phyloP scores from a whole-genome alignment of 2,113 vertebrate species.

The Zapornia atra region DNA sequence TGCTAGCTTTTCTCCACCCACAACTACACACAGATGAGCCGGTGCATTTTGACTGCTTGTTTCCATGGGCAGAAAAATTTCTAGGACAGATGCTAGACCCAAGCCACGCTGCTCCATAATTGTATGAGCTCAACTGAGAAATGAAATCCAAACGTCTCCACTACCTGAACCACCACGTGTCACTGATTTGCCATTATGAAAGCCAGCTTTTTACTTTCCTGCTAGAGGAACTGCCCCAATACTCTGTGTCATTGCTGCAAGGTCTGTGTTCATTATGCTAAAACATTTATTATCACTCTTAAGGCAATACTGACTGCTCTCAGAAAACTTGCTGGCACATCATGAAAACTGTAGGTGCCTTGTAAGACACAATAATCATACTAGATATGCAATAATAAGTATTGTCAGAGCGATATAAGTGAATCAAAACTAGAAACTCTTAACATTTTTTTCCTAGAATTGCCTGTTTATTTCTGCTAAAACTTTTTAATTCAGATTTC shows the following conservation, averaged over 20 bases:
- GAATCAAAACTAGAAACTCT: neutral
- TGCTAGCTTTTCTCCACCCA: neutral
- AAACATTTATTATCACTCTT: neutral
- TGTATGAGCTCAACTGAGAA: neutral
- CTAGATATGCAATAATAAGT: neutral
- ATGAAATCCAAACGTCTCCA: neutral
- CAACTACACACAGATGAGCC: neutral
- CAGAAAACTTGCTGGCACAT: neutral
- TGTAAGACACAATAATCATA: neutral
- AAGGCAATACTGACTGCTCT: neutral
- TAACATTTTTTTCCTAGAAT: neutral
- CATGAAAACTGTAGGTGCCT: neutral
- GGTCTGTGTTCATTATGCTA: fast-evolving
- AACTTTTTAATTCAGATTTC: neutral
- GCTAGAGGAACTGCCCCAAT: neutral
- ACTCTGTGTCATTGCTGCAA: neutral
- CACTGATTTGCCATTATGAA: neutral
- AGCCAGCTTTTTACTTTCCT: neutral
- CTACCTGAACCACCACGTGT: neutral
- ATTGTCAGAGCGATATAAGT: neutral
- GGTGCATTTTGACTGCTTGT: neutral
- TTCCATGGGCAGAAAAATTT: neutral
- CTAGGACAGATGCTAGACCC: neutral
- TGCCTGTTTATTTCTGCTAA: neutral
- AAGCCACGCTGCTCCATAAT: neutral